Percentiles rank a stretch among this genome's conserved stretches.
These are phyloP conservation scores for Agrotis clavis DNA, from an alignment of 2,888 invertebrate species.

Conservation along the genomic window DNA sequence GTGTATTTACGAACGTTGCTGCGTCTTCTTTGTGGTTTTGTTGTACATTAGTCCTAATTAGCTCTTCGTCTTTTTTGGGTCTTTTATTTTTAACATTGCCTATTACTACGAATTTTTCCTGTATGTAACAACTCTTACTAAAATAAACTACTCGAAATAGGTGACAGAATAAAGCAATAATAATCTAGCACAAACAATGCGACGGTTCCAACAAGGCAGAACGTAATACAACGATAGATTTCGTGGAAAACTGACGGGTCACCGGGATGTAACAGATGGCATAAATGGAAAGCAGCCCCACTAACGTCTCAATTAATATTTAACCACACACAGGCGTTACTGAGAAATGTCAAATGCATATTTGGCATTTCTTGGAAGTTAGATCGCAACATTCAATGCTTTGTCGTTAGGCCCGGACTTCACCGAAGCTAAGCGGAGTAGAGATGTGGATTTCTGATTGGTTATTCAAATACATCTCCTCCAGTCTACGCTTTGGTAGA, in stretches of 20 bases:
- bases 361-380: neutral
- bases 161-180: neutral
- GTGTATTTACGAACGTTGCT: slow-evolving; percentile 13
- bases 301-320: slow-evolving; percentile 68
- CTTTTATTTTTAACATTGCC: neutral
- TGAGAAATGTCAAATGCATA: slow-evolving; percentile 22
- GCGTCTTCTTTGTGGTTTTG: slow-evolving; percentile 9
- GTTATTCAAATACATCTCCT: too few species aligned
- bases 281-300: slow-evolving; percentile 58
- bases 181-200: slow-evolving; percentile 9
- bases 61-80: neutral
- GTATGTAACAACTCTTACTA: too few species aligned
- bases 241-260: slow-evolving; percentile 31
- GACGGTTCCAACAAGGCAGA: neutral
- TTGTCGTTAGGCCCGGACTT: too few species aligned
- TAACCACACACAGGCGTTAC: slow-evolving; percentile 62
- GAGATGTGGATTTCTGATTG: too few species aligned
- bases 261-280: slow-evolving; percentile 16
- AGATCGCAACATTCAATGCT: too few species aligned
- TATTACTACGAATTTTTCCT: too few species aligned
- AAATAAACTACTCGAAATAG: slow-evolving; percentile 10
- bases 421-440: too few species aligned
- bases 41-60: too few species aligned
- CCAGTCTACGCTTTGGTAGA: too few species aligned
- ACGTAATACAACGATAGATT: slow-evolving; percentile 13